Conservation (phyloP, 2,113 vertebrate species). For the Rallus limicola region DNA sequence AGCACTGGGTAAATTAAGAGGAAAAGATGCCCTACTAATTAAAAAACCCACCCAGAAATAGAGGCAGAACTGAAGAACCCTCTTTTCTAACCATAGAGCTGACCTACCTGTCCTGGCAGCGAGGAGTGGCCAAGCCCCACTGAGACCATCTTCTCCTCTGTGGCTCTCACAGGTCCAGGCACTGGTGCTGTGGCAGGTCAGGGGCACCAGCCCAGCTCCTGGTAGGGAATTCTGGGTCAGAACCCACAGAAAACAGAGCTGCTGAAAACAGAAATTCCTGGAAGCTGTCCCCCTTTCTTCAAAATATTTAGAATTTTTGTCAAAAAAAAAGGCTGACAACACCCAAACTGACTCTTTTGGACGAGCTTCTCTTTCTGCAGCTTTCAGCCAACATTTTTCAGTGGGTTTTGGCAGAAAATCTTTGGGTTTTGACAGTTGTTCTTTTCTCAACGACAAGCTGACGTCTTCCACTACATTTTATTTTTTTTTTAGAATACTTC, state of each 20-base stretch:
- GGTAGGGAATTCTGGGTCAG: neutral
- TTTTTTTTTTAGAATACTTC: neutral
- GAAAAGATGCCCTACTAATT: accelerated
- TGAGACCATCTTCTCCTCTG: neutral
- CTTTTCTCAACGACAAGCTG: slow-evolving; percentile 57
- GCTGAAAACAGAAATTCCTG: neutral
- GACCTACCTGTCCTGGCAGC: accelerated
- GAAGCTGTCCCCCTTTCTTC: neutral
- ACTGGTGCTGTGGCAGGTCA: accelerated
- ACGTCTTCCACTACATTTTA: neutral
- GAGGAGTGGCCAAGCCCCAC: accelerated
- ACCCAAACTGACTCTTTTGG: slow-evolving; percentile 44
- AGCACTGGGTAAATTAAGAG: neutral
- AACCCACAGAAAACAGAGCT: neutral
- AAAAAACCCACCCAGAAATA: accelerated
- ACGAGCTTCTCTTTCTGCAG: neutral
- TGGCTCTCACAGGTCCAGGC: accelerated
- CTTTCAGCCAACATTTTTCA: slow-evolving; percentile 39
- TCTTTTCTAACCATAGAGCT: no score
- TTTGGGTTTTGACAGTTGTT: slow-evolving; percentile 61
- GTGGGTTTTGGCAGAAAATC: slow-evolving; percentile 52
- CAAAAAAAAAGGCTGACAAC: slow-evolving; percentile 28
- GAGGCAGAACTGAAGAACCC: neutral
- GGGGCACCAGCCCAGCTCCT: accelerated
- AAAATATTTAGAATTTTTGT: slow-evolving; percentile 49